Evolutionary conservation across 1,140 invertebrate species (phyloP).

Genomic region (Heliothis virescens): DNA sequence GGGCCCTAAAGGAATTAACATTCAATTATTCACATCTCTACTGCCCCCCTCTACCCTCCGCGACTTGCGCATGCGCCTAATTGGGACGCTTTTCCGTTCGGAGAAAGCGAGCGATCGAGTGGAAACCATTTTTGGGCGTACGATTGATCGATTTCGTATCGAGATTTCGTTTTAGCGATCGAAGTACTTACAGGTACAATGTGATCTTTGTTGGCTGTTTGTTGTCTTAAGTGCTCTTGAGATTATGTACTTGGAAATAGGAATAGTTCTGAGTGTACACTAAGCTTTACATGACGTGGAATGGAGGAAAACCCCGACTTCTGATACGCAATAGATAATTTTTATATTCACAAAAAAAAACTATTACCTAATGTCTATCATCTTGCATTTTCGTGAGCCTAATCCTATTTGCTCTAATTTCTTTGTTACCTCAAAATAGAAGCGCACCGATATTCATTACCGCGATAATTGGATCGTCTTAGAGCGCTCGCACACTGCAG

Average conservation of each 20-base stretch:
- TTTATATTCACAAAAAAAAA: no score
- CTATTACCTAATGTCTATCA: no score
- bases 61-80: constrained; percentile 55
- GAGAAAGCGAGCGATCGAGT: constrained; percentile 71
- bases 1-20: constrained; percentile 59
- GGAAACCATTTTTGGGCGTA: constrained; percentile 58
- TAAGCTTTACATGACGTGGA: constrained; percentile 8
- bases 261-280: constrained; percentile 16
- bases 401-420: constrained; percentile 1
- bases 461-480: constrained; percentile 27
- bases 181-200: constrained; percentile 18
- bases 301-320: constrained; percentile 3
- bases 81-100: constrained; percentile 71
- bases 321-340: neutral
- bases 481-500: no score
- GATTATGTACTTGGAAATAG: constrained; percentile 12
- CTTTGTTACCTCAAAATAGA: neutral
- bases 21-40: constrained; percentile 61
- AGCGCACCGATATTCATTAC: constrained; percentile 8
- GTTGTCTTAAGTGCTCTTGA: constrained; percentile 6
- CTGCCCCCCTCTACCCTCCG: constrained; percentile 22
- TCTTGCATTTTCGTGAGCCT: neutral
- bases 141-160: constrained; percentile 51
- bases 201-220: constrained; percentile 31
- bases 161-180: constrained; percentile 42